phyloP scores from a whole-genome alignment of 1,140 invertebrate species.

The Ridgeia piscesae region DNA sequence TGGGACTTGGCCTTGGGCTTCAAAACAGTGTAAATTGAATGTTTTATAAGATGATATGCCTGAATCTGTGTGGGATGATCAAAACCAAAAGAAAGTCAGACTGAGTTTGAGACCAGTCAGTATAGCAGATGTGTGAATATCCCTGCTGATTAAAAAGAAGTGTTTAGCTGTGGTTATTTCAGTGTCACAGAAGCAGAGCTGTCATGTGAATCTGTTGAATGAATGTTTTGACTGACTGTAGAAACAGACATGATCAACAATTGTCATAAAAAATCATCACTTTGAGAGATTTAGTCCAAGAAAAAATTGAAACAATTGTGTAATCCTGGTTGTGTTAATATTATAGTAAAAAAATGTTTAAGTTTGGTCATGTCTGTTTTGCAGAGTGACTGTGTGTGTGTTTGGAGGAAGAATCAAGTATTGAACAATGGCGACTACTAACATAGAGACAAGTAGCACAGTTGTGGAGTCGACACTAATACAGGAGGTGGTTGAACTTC shows the following conservation, averaged over 20 bases:
- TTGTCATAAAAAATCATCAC: too few relatives aligned
- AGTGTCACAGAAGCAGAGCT: background rate
- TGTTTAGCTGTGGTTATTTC: background rate
- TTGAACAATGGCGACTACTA: constrained; percentile 5
- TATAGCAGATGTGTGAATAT: too few relatives aligned
- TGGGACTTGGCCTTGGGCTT: too few relatives aligned
- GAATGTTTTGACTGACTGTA: constrained; percentile 5
- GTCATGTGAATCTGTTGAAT: background rate
- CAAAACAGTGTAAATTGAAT: too few relatives aligned
- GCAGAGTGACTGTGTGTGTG: constrained; percentile 3
- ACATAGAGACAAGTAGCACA: background rate
- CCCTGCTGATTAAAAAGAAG: too few relatives aligned
- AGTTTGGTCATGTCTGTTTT: background rate
- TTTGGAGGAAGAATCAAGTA: background rate
- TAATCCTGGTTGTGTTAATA: background rate
- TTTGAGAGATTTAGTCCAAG: background rate
- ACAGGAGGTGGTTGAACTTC: background rate
- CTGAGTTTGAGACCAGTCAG: too few relatives aligned
- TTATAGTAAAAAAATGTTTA: background rate
- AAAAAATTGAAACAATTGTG: background rate
- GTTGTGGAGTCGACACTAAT: background rate
- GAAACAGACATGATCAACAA: background rate
- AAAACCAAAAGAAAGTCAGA: too few relatives aligned
- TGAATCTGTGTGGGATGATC: too few relatives aligned
- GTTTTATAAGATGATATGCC: too few relatives aligned